Evolutionary conservation across 2,797 vertebrate species (phyloP).

Genomic region (Danio tinwini): DNA sequence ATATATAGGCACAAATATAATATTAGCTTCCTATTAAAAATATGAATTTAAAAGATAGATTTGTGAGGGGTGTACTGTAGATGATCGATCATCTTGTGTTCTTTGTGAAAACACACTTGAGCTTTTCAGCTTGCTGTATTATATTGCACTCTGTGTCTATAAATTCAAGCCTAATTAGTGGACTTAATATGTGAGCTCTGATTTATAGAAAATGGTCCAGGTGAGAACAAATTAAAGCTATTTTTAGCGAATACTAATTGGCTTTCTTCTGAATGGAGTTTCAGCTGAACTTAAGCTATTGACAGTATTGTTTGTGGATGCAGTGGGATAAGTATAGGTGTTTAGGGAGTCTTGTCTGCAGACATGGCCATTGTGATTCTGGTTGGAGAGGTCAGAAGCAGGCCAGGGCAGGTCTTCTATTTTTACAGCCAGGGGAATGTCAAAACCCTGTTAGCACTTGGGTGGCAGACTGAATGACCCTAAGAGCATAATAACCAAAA

Average conservation of each 20-base stretch:
- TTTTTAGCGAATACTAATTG: background rate
- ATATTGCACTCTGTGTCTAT: no score
- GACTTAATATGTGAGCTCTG: no score
- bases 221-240: background rate
- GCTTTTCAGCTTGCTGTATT: no score
- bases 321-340: constrained; percentile 9
- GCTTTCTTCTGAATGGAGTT: background rate
- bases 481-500: constrained; percentile 9
- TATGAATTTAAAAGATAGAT: no score
- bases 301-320: constrained; percentile 12
- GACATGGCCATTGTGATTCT: constrained; percentile 45
- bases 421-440: constrained; percentile 66
- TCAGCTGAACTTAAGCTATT: background rate
- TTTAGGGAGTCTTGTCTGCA: constrained; percentile 38
- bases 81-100: no score
- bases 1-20: no score
- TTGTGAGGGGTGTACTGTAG: no score
- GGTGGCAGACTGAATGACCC: constrained; percentile 56
- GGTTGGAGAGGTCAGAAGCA: constrained; percentile 65
- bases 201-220: background rate
- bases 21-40: no score
- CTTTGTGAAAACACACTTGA: no score
- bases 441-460: constrained; percentile 50
- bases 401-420: constrained; percentile 63
- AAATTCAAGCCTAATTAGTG: no score